Evolutionary conservation across 2,113 vertebrate species (phyloP), one percentile per base, ranked within the genome.

Genomic region (Lucifuga dentata): DNA sequence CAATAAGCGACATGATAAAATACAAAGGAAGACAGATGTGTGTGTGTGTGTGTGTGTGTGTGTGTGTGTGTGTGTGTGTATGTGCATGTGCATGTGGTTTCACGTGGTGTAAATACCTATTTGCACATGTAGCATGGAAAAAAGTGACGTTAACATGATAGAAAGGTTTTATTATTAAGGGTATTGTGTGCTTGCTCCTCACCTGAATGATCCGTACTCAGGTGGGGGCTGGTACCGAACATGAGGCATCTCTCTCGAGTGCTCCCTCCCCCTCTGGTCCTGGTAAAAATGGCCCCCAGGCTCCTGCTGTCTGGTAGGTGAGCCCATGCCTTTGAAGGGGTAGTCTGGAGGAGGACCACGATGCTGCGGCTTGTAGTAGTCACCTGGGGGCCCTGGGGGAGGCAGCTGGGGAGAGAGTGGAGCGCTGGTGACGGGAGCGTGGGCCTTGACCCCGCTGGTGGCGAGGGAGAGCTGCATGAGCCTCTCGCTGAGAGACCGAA

Each of bases 151-250:
- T n/a, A n/a, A n/a, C n/a, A n/a, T n/a, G n/a, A n/a, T n/a, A n/a
- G n/a, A n/a, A n/a, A n/a, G n/a, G n/a, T n/a, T n/a, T n/a, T n/a
- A n/a, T n/a, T n/a, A n/a, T n/a, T n/a, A n/a, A n/a, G n/a, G n/a
- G n/a, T n/a, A n/a, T n/a, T 53, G 16, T 40, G 26, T 19, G 17
- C 24, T 10, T 15, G n/a, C 23, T 57, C 15, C 92, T 93, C 92
- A 99, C 97, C 97, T 96, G 92, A 96, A 93, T 1, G 96, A 96
- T 16, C 96, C 97, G 29, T 99, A 99, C 73, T 99, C 97, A 9
- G 97, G 97, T 44, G 97, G 97, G 36, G 97, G 97, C 81, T 98
- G 97, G 90, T 99, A 99, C n/a, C 97, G 94, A 81, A 99, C 94
- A 50, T 95, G 93, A 11, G 96, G 96, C 70, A 95, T 85, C 73